Evolutionary conservation across 2,797 vertebrate species (phyloP).

Genomic region (Coracias cyanogaster): DNA sequence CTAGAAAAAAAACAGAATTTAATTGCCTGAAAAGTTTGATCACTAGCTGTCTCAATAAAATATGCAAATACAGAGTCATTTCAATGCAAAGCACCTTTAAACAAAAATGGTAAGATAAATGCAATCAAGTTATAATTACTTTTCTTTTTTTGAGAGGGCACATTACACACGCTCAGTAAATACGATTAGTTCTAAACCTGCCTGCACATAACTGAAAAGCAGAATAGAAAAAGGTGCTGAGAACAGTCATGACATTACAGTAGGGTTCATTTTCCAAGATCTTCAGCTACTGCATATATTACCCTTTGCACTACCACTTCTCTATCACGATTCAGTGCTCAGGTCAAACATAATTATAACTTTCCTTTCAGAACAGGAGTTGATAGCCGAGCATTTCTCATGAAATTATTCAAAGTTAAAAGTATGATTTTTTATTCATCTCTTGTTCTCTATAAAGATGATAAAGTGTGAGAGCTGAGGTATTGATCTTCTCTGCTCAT

Average conservation of each 20-base stretch:
- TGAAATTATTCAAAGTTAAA: conserved; percentile 17
- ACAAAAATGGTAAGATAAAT: conserved; percentile 65
- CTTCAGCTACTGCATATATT: not conserved
- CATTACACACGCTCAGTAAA: not conserved
- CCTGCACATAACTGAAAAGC: not conserved
- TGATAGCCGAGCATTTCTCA: not conserved
- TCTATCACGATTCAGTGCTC: not conserved
- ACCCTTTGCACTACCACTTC: not conserved
- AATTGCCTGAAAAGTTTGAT: conserved; percentile 70
- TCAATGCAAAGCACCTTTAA: conserved; percentile 62
- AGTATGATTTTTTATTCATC: conserved; percentile 27
- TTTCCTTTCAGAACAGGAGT: not conserved
- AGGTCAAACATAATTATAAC: conserved; percentile 10
- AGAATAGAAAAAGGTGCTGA: not conserved
- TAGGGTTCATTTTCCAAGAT: not conserved
- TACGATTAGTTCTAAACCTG: conserved; percentile 29
- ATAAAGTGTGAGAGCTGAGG: not conserved
- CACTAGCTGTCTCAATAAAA: conserved; percentile 66
- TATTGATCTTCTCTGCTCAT: not conserved
- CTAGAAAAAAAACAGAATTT: conserved; percentile 68
- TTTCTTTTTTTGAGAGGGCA: conserved; percentile 37
- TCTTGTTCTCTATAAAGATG: not conserved
- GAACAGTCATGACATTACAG: not conserved
- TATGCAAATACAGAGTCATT: conserved; percentile 65
- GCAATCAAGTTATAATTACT: conserved; percentile 53